Evolutionary conservation across 2,888 invertebrate species (phyloP).

Genomic region (Drosophila paramelanica): DNA sequence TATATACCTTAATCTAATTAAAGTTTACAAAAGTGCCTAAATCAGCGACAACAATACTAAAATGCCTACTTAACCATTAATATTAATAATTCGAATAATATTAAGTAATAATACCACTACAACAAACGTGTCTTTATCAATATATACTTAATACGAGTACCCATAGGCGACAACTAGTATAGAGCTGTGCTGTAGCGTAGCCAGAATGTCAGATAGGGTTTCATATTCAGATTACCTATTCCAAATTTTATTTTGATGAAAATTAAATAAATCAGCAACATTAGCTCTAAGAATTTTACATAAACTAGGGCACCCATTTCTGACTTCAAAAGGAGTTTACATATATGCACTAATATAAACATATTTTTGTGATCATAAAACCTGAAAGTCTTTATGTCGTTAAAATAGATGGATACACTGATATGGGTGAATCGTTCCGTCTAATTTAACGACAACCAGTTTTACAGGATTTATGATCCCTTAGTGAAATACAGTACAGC

Average conservation of each 20-base stretch:
- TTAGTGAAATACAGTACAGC: no score
- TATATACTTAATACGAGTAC: conserved; percentile 17
- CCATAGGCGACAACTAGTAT: conserved; percentile 26
- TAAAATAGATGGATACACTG: no score
- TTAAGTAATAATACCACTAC: conserved; percentile 15
- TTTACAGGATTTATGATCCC: no score
- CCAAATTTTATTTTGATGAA: neutral
- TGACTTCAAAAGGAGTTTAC: no score
- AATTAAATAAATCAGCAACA: neutral
- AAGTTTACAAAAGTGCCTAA: conserved; percentile 70
- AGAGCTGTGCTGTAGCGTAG: conserved; percentile 56
- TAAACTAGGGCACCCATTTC: no score
- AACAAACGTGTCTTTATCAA: conserved; percentile 24
- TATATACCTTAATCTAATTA: conserved; percentile 30
- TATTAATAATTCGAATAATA: conserved; percentile 11
- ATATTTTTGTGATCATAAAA: no score
- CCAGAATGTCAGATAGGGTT: conserved; percentile 51
- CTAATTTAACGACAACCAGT: no score
- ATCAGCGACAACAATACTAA: conserved; percentile 41
- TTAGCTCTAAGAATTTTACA: no score
- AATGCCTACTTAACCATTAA: conserved; percentile 24
- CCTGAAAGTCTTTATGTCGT: no score
- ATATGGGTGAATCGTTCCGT: no score
- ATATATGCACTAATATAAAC: no score
- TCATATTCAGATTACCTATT: conserved; percentile 36